Base-by-base conservation (phyloP, 35 echinoderm and acorn worm genomes). In the Ophiothrix spiculata region DNA sequence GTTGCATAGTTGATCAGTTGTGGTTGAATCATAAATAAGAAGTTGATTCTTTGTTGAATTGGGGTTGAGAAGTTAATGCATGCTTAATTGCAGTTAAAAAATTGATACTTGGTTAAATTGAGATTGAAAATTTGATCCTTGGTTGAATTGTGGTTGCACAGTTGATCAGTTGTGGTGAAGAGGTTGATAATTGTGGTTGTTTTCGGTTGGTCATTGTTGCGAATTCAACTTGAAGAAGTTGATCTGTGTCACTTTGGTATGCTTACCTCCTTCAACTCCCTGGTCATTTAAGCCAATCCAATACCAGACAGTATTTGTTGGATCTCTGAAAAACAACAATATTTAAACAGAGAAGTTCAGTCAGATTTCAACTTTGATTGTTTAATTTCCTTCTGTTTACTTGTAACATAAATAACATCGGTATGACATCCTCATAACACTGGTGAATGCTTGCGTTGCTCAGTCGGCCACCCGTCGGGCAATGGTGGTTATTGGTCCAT, bases 241-340 rank as follows among this genome's bases (percentile, higher is more conserved):
- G 6, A 10, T 19, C 42, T 49, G 19, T 49, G 19, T 19, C 19
- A 49, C 19, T 6, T 49, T 10, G 19, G 6, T 33, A 76, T 28
- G 56, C 64, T 37, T 84, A 92, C 90, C 90, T 38, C 80, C 75
- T 56, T 92, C 85, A 49, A 37, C 46, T 28, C n/a, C 41, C 17
- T 60, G 79, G 33, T 92, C 90, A 37, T 92, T 92, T 0, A 92
- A 36, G n/a, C 90, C 90, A 39, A 88, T 83, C 90, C 90, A 92
- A 79, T 83, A 92, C 37, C 90, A 85, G 37, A 76, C 75, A 25
- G 15, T 39, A 32, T 37, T 89, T 1, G 54, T 40, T 12, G 64
- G 79, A 83, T 64, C 38, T 28, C 85, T 92, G 45, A 36, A 88
- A 15, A 36, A 35, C 31, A 31, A 33, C 36, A 79, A 79, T 12